These are phyloP conservation scores for Caradrina clavipalpis DNA, from an alignment of 2,888 invertebrate genomes.

Conservation along the genomic window DNA sequence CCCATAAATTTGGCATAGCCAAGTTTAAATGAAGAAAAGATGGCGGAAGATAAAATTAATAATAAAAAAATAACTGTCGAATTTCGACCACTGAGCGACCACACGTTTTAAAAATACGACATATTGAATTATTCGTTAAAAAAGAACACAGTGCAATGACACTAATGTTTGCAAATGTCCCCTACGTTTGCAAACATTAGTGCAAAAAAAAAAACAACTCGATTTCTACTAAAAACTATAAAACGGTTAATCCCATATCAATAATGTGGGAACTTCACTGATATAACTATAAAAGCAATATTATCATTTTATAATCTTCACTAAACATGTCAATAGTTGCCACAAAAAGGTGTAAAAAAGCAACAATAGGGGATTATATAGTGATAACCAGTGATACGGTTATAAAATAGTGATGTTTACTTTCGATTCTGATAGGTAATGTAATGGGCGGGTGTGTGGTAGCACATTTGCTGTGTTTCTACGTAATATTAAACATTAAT, in stretches of 20 bases:
- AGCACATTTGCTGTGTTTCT: slow-evolving; percentile 27
- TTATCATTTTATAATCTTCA: slow-evolving; percentile 34
- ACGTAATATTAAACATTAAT: slow-evolving; percentile 15
- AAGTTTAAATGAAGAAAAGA: no score
- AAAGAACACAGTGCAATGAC: neutral
- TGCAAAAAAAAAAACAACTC: neutral
- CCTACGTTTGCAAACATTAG: neutral
- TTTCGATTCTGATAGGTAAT: slow-evolving; percentile 19
- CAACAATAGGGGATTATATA: slow-evolving; percentile 38
- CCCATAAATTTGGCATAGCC: no score
- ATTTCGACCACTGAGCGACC: neutral
- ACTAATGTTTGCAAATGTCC: no score
- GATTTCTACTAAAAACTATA: neutral
- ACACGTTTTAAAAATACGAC: neutral
- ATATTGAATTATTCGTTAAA: neutral
- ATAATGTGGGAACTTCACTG: slow-evolving; percentile 20
- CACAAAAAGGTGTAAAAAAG: slow-evolving; percentile 45
- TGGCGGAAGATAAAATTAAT: neutral
- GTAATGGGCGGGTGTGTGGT: slow-evolving; percentile 2
- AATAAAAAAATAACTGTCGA: neutral
- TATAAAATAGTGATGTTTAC: slow-evolving; percentile 30
- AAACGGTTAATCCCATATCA: neutral
- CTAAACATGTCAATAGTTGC: slow-evolving; percentile 40
- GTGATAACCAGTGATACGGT: slow-evolving; percentile 33
- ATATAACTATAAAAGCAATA: slow-evolving; percentile 26